Evolutionary conservation across 2,113 vertebrate genomes (phyloP).

Genomic region (Hemibagrus wyckioides): DNA sequence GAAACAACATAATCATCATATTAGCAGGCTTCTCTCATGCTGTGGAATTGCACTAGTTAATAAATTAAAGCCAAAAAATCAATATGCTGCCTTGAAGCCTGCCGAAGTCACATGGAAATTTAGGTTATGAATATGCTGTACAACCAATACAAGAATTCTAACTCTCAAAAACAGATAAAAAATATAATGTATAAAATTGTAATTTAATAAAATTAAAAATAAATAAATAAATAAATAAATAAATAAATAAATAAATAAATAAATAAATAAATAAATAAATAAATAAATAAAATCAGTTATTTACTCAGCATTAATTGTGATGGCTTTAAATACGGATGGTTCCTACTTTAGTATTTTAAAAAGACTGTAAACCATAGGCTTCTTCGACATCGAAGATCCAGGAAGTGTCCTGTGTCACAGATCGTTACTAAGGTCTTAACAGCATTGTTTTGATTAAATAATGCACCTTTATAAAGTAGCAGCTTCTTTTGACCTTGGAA

Average conservation of each 20-base stretch:
- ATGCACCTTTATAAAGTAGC: conserved; percentile 73
- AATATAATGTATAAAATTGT: too few species aligned
- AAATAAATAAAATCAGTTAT: too few species aligned
- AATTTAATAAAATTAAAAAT: too few species aligned
- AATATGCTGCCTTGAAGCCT: neutral
- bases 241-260: too few species aligned
- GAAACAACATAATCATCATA: conserved; percentile 21
- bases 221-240: too few species aligned
- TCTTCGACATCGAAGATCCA: conserved; percentile 40
- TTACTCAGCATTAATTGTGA: neutral
- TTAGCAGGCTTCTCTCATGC: conserved; percentile 43
- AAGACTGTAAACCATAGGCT: conserved; percentile 45
- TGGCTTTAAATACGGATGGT: conserved; percentile 30
- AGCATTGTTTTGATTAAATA: conserved; percentile 52
- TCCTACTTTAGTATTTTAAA: conserved; percentile 46
- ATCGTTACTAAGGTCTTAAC: conserved; percentile 52
- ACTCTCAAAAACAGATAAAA: conserved; percentile 8
- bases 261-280: too few species aligned
- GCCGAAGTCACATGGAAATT: neutral
- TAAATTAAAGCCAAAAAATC: neutral
- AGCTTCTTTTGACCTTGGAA: conserved; percentile 71
- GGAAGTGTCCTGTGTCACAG: conserved; percentile 49
- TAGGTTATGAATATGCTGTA: neutral
- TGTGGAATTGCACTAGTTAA: neutral
- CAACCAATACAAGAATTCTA: neutral